These are phyloP conservation scores for Brachycybe producta DNA, from an alignment of 2,888 invertebrate genomes.

Conservation along the genomic window DNA sequence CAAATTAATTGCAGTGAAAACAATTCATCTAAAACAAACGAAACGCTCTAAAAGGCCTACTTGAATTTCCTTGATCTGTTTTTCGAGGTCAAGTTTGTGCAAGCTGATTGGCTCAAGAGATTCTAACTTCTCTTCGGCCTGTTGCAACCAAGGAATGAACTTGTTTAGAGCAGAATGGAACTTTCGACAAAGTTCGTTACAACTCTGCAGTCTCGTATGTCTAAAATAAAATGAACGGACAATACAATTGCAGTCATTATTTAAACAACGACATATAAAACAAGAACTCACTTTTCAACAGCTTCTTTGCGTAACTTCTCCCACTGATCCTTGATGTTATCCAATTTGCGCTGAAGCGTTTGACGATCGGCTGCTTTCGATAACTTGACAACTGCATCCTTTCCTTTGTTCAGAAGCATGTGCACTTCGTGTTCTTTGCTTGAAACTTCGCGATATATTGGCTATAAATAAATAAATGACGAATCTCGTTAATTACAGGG, in stretches of 20 bases:
- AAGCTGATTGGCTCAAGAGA: constrained; percentile 58
- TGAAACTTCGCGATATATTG: constrained; percentile 75
- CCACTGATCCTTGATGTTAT: constrained; percentile 82
- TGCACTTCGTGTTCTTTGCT: constrained; percentile 84
- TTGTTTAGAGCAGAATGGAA: constrained; percentile 71
- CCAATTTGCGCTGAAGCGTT: constrained; percentile 61
- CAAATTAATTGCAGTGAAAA: not conserved
- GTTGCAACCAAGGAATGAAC: constrained; percentile 76
- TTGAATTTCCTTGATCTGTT: constrained; percentile 74
- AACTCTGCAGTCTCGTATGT: constrained; percentile 71
- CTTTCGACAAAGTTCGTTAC: constrained; percentile 76
- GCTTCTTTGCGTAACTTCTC: constrained; percentile 78
- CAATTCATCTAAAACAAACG: not conserved
- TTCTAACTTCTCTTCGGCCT: constrained; percentile 70
- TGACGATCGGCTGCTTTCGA: constrained; percentile 41
- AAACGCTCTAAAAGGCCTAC: constrained; percentile 24
- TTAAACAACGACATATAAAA: not conserved
- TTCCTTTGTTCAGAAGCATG: constrained; percentile 82
- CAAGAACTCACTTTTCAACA: constrained; percentile 45
- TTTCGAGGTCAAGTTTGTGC: constrained; percentile 72
- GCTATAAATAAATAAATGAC: constrained; percentile 35
- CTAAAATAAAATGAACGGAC: constrained; percentile 32
- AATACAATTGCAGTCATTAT: too few species aligned
- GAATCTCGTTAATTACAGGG: not conserved
- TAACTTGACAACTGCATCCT: constrained; percentile 47